These are phyloP conservation scores for Carposina sasakii DNA, from an alignment of 1,140 invertebrate species.

Conservation along the genomic window DNA sequence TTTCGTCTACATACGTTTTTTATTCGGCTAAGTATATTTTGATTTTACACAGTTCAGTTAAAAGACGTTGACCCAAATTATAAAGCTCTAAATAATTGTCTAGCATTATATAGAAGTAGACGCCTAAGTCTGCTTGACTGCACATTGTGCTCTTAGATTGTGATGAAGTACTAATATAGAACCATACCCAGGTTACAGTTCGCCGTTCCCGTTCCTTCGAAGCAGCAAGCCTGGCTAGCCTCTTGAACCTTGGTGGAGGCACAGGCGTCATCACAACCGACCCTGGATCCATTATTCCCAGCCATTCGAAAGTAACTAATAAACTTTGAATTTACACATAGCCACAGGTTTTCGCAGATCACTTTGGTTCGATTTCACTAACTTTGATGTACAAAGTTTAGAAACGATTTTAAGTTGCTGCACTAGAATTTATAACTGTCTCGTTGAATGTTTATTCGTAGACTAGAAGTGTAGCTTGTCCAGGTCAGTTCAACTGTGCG, in stretches of 20 bases:
- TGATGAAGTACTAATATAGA: too few relatives aligned
- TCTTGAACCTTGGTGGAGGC: constrained; percentile 64
- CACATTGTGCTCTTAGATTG: too few relatives aligned
- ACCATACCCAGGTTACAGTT: constrained; percentile 60
- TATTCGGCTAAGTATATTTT: too few relatives aligned
- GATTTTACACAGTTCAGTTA: too few relatives aligned
- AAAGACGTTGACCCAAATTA: too few relatives aligned
- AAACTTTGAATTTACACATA: background rate
- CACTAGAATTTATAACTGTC: background rate
- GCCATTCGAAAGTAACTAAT: constrained; percentile 14
- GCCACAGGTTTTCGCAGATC: constrained; percentile 3
- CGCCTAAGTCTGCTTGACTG: too few relatives aligned
- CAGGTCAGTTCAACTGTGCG: constrained; percentile 39
- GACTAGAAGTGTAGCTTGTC: too few relatives aligned
- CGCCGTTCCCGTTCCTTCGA: constrained; percentile 43
- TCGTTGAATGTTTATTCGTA: background rate
- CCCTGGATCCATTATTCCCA: constrained; percentile 17
- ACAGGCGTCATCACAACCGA: constrained; percentile 33
- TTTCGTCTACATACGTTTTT: too few relatives aligned
- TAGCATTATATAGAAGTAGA: too few relatives aligned
- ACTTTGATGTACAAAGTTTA: constrained; percentile 45
- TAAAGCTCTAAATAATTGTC: too few relatives aligned
- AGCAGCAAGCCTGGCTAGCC: constrained; percentile 50
- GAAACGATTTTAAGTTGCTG: constrained; percentile 29
- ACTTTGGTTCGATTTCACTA: constrained; percentile 38